Evolutionary conservation across 1,140 invertebrate genomes (phyloP).

Genomic region (Drosophila tsacasi): DNA sequence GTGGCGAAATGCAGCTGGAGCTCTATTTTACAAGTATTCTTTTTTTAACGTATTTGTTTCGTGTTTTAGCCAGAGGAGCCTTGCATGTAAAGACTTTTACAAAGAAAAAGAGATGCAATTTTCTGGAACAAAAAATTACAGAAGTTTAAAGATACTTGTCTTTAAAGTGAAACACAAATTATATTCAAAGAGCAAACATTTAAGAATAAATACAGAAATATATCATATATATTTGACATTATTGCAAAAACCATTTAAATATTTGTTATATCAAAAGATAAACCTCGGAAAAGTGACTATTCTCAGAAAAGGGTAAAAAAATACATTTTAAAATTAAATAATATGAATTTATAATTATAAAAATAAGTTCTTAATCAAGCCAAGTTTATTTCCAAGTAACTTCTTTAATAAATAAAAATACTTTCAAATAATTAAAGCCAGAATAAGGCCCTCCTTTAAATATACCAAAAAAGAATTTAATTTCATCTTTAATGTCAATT

Average conservation of each 20-base stretch:
- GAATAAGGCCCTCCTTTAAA: no score
- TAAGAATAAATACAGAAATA: background rate
- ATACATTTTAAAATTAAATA: background rate
- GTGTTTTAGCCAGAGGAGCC: background rate
- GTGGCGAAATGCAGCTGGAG: conserved; percentile 25
- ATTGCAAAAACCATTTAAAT: background rate
- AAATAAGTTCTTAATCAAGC: background rate
- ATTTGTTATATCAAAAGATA: background rate
- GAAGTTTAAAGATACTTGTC: background rate
- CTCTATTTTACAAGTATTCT: conserved; percentile 8
- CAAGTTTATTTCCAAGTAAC: background rate
- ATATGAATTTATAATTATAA: background rate
- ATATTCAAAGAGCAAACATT: no score
- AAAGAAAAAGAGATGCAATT: background rate
- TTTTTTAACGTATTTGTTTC: conserved; percentile 3
- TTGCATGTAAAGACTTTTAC: background rate
- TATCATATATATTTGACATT: background rate
- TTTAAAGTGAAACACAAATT: background rate
- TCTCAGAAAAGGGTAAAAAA: background rate
- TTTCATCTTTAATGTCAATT: conserved; percentile 3
- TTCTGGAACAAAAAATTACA: background rate
- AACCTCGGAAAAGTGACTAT: background rate
- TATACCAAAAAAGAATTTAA: background rate
- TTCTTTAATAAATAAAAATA: background rate
- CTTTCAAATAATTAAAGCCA: background rate